Evolutionary conservation across 2,888 invertebrate species (phyloP).

Genomic region (Xestia c-nigrum): DNA sequence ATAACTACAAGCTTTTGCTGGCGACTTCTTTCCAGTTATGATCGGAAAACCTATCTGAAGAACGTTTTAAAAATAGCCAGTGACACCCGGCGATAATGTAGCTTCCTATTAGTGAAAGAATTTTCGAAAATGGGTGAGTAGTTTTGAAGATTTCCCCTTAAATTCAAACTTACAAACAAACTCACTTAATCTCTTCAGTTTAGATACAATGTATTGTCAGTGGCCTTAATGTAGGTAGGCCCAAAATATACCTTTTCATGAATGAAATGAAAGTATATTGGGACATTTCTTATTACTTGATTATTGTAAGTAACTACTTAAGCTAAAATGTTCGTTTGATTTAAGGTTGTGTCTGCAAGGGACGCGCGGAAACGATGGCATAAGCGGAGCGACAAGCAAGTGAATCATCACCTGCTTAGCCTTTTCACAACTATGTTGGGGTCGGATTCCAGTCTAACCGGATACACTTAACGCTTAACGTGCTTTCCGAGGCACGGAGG

Average conservation of each 20-base stretch:
- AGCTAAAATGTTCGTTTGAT: not conserved
- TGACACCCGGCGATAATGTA: not conserved
- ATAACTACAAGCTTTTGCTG: too few relatives aligned
- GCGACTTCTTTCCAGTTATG: too few relatives aligned
- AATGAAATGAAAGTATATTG: not conserved
- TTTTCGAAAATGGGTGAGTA: not conserved
- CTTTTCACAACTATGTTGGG: too few relatives aligned
- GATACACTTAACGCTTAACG: too few relatives aligned
- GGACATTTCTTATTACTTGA: not conserved
- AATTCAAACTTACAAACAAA: too few relatives aligned
- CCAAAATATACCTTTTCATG: not conserved
- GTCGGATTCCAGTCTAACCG: too few relatives aligned
- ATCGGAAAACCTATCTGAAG: not conserved
- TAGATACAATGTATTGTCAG: not conserved
- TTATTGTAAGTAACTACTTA: not conserved
- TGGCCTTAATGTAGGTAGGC: not conserved
- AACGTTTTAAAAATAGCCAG: not conserved
- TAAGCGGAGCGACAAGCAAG: too few relatives aligned
- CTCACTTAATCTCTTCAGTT: too few relatives aligned
- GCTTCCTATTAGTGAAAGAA: not conserved
- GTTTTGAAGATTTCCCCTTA: not conserved
- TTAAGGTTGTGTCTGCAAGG: too few relatives aligned
- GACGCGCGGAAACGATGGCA: too few relatives aligned
- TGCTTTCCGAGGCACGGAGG: too few relatives aligned
- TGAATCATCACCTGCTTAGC: too few relatives aligned